Percentiles rank a stretch among this genome's conserved stretches.
phyloP scores from a whole-genome alignment of 2,888 invertebrate species.

The Dryomyza anilis region DNA sequence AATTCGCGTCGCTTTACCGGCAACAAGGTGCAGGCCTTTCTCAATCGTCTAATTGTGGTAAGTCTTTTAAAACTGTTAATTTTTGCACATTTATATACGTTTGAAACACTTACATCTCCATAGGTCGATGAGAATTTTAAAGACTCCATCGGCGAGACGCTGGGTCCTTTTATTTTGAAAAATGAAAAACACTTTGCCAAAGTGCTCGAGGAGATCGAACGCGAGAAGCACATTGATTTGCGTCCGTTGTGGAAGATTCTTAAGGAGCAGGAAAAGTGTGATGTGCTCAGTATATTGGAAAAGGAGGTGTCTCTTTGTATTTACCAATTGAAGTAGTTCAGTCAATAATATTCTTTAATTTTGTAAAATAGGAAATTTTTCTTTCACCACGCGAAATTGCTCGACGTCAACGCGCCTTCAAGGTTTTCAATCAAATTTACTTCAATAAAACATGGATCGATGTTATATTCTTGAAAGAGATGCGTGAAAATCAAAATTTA shows the following conservation, averaged over 20 bases:
- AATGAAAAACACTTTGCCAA: slow-evolving; percentile 44
- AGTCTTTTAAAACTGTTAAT: slow-evolving; percentile 13
- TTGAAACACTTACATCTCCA: neutral
- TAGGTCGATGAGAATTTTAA: slow-evolving; percentile 54
- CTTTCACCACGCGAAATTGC: slow-evolving; percentile 51
- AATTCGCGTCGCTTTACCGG: slow-evolving; percentile 47
- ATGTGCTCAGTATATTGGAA: slow-evolving; percentile 51
- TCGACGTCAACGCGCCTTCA: slow-evolving; percentile 46
- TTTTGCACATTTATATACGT: no score
- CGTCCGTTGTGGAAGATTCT: slow-evolving; percentile 54
- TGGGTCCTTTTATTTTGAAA: slow-evolving; percentile 48
- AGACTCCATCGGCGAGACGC: slow-evolving; percentile 48
- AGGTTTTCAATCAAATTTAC: slow-evolving; percentile 53
- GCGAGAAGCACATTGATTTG: slow-evolving; percentile 39
- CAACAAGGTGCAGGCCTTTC: slow-evolving; percentile 45
- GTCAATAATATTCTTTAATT: neutral
- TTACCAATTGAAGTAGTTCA: no score
- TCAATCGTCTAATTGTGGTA: slow-evolving; percentile 47
- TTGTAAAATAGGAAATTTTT: slow-evolving; percentile 40
- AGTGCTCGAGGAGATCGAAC: slow-evolving; percentile 42
- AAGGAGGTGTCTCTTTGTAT: slow-evolving; percentile 42
- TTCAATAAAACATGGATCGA: slow-evolving; percentile 51
- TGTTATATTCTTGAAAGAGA: slow-evolving; percentile 47
- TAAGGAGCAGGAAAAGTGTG: slow-evolving; percentile 49
- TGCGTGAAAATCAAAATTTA: slow-evolving; percentile 45